These are phyloP conservation scores for Cepaea hortensis DNA, from an alignment of 2,888 invertebrate species.

Conservation along the genomic window DNA sequence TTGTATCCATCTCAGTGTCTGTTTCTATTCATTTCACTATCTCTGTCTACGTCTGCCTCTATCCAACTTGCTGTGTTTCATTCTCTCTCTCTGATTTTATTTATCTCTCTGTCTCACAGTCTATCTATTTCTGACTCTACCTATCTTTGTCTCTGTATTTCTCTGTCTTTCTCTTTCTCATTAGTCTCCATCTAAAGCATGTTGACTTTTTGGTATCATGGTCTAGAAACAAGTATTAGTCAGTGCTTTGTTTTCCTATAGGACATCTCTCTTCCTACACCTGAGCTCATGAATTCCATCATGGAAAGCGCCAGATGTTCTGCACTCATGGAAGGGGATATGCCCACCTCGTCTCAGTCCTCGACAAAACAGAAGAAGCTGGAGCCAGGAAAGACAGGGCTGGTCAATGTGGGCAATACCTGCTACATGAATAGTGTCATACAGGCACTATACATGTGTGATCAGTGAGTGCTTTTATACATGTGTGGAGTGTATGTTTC, in stretches of 20 bases:
- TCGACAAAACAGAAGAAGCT: constrained; percentile 59
- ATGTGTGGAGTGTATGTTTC: not conserved
- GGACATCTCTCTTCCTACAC: constrained; percentile 64
- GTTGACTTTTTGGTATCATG: no score
- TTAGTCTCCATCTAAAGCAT: no score
- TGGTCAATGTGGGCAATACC: constrained; percentile 89
- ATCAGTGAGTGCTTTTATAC: constrained; percentile 77
- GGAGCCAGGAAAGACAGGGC: constrained; percentile 81
- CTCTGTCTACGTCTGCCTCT: no score
- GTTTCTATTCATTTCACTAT: no score
- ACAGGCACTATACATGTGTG: constrained; percentile 89
- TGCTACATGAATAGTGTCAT: constrained; percentile 93
- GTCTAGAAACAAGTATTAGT: not conserved
- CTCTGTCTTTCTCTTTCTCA: no score
- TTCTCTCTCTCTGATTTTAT: no score
- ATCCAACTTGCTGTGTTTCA: no score
- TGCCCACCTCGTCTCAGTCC: not conserved
- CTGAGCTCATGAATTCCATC: constrained; percentile 61
- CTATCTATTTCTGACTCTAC: no score
- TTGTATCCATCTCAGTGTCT: no score
- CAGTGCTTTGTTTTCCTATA: constrained; percentile 44
- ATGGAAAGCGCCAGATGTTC: constrained; percentile 64
- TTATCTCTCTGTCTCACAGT: no score
- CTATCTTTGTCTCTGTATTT: no score
- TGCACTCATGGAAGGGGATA: not conserved